These are phyloP conservation scores for Scortum barcoo DNA, from an alignment of 2,113 vertebrate genomes.

Conservation along the genomic window DNA sequence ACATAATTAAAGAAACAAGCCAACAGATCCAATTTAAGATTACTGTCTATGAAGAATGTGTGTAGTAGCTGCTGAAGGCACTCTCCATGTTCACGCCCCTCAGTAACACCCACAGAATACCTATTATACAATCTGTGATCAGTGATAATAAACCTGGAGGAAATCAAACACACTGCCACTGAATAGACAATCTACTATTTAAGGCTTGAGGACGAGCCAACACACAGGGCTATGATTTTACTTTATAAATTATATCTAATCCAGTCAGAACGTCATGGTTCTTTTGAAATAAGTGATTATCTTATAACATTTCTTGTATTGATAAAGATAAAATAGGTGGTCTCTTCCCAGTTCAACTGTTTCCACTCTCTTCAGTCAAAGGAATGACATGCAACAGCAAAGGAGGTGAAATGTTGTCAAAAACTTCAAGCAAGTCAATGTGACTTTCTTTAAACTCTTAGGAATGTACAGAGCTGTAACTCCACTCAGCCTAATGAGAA, in stretches of 20 bases:
- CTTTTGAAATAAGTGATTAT: not conserved
- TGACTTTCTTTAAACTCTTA: too few species aligned
- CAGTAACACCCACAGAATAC: conserved; percentile 38
- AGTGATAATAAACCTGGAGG: conserved; percentile 57
- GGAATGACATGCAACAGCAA: too few species aligned
- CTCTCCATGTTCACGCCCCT: not conserved
- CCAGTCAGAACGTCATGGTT: not conserved
- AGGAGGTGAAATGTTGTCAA: too few species aligned
- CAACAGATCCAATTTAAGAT: conserved; percentile 86
- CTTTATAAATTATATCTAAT: not conserved
- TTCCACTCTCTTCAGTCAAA: not conserved
- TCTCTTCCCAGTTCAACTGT: not conserved
- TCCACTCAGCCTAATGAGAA: too few species aligned
- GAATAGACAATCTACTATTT: not conserved
- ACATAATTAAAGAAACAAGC: conserved; percentile 87
- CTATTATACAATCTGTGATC: conserved; percentile 61
- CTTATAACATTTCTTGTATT: not conserved
- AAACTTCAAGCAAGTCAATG: too few species aligned
- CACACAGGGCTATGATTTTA: not conserved
- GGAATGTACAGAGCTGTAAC: too few species aligned
- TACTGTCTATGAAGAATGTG: conserved; percentile 81
- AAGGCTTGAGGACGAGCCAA: conserved; percentile 3
- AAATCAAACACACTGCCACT: conserved; percentile 13
- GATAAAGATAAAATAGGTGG: not conserved
- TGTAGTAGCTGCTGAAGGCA: conserved; percentile 35